Evolutionary conservation across 2,113 vertebrate genomes (phyloP).

Genomic region (Cochlearius cochlearius): DNA sequence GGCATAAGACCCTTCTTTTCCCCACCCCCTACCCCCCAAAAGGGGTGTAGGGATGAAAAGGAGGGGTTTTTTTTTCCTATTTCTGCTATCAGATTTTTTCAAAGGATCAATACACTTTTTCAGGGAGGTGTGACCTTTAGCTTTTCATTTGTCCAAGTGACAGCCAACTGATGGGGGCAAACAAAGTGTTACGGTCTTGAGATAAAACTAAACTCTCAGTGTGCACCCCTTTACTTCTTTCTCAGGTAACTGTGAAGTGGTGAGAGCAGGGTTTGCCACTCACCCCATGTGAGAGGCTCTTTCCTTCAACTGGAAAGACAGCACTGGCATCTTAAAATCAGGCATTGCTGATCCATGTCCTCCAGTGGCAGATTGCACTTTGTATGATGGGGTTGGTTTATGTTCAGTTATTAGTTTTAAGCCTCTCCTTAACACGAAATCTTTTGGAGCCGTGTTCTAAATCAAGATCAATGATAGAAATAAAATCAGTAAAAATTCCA

Average conservation of each 20-base stretch:
- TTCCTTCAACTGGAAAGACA: not conserved
- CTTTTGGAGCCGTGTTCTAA: not conserved
- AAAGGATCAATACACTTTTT: not conserved
- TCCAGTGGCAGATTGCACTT: not conserved
- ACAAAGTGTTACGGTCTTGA: not conserved
- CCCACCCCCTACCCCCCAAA: not conserved
- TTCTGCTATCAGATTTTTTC: not conserved
- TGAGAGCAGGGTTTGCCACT: not conserved
- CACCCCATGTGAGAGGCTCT: not conserved
- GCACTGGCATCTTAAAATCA: not conserved
- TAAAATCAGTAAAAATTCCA: not conserved
- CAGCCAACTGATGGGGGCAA: not conserved
- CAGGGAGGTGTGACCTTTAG: not conserved
- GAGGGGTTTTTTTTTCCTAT: accelerated
- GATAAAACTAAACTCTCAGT: not conserved
- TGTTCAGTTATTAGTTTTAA: not conserved
- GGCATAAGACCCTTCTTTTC: not conserved
- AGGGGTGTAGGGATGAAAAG: not conserved
- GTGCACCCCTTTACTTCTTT: not conserved
- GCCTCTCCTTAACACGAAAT: accelerated
- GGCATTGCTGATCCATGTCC: not conserved
- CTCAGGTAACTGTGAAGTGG: not conserved
- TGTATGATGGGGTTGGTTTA: not conserved
- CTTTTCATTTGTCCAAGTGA: not conserved
- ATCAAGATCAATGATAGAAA: not conserved